phyloP scores from a whole-genome alignment of 2,113 vertebrate species.

The Pogona vitticeps region DNA sequence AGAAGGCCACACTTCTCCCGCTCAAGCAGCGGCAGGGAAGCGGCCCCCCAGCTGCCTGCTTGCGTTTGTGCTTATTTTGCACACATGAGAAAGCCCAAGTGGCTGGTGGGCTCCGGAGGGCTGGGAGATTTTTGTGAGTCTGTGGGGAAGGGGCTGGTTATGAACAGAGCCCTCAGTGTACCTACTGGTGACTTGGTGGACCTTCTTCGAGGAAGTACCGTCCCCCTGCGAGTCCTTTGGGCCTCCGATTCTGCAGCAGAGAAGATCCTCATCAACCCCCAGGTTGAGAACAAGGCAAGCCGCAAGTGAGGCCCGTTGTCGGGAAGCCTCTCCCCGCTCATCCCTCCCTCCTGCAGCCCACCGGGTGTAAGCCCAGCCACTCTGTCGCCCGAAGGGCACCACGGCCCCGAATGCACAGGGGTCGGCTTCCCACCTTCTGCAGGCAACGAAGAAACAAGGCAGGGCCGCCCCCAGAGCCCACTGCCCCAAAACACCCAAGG shows the following conservation, averaged over 20 bases:
- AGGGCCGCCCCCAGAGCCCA: too few species aligned
- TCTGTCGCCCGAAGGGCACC: not conserved
- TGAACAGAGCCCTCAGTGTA: conserved; percentile 28
- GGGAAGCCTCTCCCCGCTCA: not conserved
- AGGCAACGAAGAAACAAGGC: too few species aligned
- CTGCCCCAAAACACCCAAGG: too few species aligned
- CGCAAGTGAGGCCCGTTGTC: too few species aligned
- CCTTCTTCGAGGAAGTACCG: conserved; percentile 83
- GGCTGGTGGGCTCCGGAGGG: too few species aligned
- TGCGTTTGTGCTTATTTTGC: not conserved
- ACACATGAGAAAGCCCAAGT: too few species aligned
- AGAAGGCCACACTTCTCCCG: too few species aligned
- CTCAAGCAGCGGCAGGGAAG: not conserved
- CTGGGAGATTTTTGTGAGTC: too few species aligned
- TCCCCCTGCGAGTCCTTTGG: conserved; percentile 82
- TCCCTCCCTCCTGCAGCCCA: not conserved
- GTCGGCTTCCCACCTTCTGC: too few species aligned
- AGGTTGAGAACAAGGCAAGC: not conserved
- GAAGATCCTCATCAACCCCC: not conserved
- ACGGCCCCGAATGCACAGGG: not conserved
- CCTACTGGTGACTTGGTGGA: conserved; percentile 92
- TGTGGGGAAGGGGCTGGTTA: not conserved
- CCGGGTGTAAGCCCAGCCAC: not conserved
- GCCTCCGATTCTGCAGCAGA: conserved; percentile 80
- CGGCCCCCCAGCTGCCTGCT: too few species aligned